These are phyloP conservation scores for Rhingia campestris DNA, from an alignment of 2,888 invertebrate species.

Conservation along the genomic window DNA sequence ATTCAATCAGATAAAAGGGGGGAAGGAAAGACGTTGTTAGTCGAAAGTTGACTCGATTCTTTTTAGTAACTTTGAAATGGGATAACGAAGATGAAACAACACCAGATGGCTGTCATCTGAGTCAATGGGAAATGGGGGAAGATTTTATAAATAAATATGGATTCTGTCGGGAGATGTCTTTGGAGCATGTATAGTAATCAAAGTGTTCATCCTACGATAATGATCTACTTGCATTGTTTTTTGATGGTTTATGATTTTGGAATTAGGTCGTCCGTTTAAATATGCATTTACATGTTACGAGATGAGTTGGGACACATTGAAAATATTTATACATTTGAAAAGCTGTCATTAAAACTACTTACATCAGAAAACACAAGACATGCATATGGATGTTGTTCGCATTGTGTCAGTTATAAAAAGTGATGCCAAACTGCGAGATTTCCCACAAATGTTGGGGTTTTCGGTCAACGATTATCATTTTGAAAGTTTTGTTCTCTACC, in stretches of 20 bases:
- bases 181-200: slow-evolving; percentile 22
- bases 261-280: too few relatives aligned
- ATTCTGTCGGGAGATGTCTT: slow-evolving; percentile 27
- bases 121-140: background rate
- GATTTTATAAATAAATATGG: slow-evolving; percentile 24
- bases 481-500: too few relatives aligned
- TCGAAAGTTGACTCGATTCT: slow-evolving; percentile 16
- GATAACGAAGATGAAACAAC: slow-evolving; percentile 28
- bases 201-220: slow-evolving; percentile 18
- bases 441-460: too few relatives aligned
- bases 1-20: slow-evolving; percentile 31
- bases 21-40: background rate
- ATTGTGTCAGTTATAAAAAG: too few relatives aligned
- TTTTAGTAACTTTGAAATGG: slow-evolving; percentile 33
- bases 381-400: too few relatives aligned
- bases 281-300: too few relatives aligned
- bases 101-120: slow-evolving; percentile 23
- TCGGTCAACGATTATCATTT: too few relatives aligned
- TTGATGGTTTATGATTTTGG: background rate
- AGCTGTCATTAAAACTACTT: too few relatives aligned
- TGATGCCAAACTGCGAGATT: too few relatives aligned
- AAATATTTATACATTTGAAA: too few relatives aligned
- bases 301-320: too few relatives aligned
- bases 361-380: too few relatives aligned
- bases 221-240: slow-evolving; percentile 15